Conservation (phyloP, 2,113 vertebrate genomes). For the Gasterosteus nipponicus region DNA sequence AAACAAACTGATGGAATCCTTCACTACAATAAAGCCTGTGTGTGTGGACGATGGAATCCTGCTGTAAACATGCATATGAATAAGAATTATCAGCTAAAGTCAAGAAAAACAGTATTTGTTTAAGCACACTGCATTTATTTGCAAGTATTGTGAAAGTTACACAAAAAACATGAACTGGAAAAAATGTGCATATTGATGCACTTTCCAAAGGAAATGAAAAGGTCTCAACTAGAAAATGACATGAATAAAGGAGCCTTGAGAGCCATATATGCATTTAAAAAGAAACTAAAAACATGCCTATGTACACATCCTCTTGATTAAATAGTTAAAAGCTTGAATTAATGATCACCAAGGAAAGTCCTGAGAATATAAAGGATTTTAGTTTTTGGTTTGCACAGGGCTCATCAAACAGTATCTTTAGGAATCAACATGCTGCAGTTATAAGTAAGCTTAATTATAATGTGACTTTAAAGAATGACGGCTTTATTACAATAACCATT, state of each 20-base stretch:
- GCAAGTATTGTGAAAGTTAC: not conserved
- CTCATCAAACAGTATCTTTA: not conserved
- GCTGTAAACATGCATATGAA: no score
- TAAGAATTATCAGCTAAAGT: not conserved
- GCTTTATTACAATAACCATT: not conserved
- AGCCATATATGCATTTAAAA: not conserved
- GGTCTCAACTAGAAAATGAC: not conserved
- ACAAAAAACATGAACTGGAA: not conserved
- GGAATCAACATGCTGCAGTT: not conserved
- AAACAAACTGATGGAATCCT: no score
- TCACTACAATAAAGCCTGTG: no score
- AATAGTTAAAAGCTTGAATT: not conserved
- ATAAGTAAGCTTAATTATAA: not conserved
- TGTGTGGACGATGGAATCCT: no score
- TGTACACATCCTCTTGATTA: slow-evolving; percentile 19
- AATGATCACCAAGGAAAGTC: not conserved
- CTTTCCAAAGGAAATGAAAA: slow-evolving; percentile 3
- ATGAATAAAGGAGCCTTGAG: not conserved
- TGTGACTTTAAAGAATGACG: not conserved
- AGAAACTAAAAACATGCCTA: not conserved
- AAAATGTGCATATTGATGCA: not conserved
- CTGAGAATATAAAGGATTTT: slow-evolving; percentile 9
- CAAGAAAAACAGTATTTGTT: not conserved
- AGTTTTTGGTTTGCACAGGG: slow-evolving; percentile 15
- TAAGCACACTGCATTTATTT: slow-evolving; percentile 1